Conservation (phyloP, 2,888 invertebrate genomes). For the Corbicula japonica region DNA sequence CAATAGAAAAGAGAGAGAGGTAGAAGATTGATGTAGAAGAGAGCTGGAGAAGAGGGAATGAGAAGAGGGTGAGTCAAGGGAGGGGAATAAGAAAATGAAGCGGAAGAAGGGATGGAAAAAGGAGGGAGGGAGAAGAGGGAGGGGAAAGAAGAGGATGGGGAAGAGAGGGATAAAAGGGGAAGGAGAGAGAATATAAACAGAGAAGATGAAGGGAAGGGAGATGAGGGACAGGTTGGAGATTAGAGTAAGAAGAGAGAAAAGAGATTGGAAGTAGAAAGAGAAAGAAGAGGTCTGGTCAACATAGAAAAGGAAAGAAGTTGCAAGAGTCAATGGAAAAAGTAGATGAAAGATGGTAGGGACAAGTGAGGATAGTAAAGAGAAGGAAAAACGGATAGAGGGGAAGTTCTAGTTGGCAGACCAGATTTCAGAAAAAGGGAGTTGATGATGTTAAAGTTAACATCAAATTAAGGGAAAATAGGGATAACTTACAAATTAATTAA, state of each 20-base stretch:
- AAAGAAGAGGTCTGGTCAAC: background rate
- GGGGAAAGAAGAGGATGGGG: background rate
- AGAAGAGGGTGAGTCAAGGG: background rate
- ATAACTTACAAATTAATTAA: too few species aligned
- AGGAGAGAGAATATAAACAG: background rate
- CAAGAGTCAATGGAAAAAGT: background rate
- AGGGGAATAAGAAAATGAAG: background rate
- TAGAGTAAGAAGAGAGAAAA: background rate
- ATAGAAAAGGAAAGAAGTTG: background rate
- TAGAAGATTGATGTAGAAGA: background rate
- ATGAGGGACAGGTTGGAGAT: background rate
- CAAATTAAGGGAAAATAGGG: too few species aligned
- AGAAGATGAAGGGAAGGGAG: background rate
- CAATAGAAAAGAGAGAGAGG: background rate
- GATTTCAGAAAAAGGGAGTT: too few species aligned
- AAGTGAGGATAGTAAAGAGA: background rate
- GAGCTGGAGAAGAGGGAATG: background rate
- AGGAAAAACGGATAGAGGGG: background rate
- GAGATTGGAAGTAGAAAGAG: background rate
- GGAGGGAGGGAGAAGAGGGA: background rate
- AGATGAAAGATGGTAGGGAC: background rate
- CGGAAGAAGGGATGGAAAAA: background rate
- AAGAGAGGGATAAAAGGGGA: background rate
- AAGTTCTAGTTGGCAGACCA: too few species aligned
- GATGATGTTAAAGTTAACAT: too few species aligned